These are phyloP conservation scores for Antrozous pallidus DNA, from an alignment of 2,797 vertebrate genomes.

Conservation along the genomic window DNA sequence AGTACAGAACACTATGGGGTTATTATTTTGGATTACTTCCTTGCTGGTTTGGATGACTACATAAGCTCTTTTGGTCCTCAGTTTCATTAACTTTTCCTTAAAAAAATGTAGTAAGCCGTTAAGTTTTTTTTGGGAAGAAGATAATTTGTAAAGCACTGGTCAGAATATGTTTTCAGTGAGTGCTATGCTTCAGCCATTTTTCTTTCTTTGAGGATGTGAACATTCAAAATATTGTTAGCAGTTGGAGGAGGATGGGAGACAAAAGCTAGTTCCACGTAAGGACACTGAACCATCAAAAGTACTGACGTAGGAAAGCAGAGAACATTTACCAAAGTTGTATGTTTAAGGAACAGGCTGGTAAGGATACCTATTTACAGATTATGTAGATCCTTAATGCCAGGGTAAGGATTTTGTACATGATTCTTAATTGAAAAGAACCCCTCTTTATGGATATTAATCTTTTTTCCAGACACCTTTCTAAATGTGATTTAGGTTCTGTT, in stretches of 20 bases:
- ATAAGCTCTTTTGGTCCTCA: background rate
- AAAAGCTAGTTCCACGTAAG: background rate
- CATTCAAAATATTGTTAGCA: background rate
- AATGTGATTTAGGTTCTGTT: too few relatives aligned
- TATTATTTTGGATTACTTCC: conserved; percentile 11
- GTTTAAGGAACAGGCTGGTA: background rate
- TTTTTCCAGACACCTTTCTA: too few relatives aligned
- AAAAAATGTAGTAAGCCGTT: background rate
- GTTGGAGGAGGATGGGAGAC: background rate
- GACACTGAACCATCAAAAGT: background rate
- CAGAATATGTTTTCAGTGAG: background rate
- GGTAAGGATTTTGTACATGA: background rate
- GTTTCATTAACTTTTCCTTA: background rate
- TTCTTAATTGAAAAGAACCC: conserved; percentile 15
- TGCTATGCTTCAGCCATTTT: background rate
- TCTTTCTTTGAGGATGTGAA: background rate
- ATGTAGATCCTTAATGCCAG: background rate
- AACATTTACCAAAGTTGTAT: background rate
- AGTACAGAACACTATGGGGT: background rate
- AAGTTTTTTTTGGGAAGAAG: background rate
- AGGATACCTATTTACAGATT: background rate
- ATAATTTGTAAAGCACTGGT: background rate
- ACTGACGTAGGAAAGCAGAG: background rate
- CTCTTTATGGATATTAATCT: background rate
- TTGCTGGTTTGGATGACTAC: background rate